Percentiles rank a stretch among this genome's conserved stretches.
phyloP scores from a whole-genome alignment of 2,113 vertebrate genomes.

The Sprattus sprattus region DNA sequence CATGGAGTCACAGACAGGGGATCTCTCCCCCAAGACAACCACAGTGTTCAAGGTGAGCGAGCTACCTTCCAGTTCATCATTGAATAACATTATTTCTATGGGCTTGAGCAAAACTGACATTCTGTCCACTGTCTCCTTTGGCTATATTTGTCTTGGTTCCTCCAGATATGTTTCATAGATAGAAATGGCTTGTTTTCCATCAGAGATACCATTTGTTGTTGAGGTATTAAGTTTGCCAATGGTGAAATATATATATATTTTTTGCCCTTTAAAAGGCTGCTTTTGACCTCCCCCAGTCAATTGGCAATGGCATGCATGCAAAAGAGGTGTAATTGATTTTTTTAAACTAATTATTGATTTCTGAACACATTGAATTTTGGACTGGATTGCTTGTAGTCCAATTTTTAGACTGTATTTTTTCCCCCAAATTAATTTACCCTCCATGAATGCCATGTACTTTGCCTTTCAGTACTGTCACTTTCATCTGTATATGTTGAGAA shows the following conservation, averaged over 20 bases:
- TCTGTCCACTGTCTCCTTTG: slow-evolving; percentile 29
- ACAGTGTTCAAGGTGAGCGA: slow-evolving; percentile 88
- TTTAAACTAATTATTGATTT: neutral
- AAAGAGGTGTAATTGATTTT: neutral
- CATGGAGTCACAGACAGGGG: slow-evolving; percentile 95
- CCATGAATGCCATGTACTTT: neutral
- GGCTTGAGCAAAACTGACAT: slow-evolving; percentile 1
- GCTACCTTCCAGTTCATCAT: too few relatives aligned
- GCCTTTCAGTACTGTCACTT: neutral
- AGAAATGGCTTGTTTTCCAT: neutral
- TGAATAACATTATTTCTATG: too few relatives aligned
- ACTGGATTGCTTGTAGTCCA: neutral
- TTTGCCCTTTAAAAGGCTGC: neutral
- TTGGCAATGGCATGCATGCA: neutral
- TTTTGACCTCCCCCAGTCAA: neutral
- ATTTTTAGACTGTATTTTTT: neutral
- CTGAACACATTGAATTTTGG: neutral
- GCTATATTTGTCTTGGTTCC: too few relatives aligned
- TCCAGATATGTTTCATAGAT: neutral
- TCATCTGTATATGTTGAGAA: neutral
- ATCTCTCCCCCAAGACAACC: slow-evolving; percentile 96
- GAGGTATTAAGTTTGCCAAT: too few relatives aligned
- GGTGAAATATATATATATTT: too few relatives aligned
- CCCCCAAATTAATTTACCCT: too few relatives aligned
- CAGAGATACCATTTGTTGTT: too few relatives aligned